phyloP scores from a whole-genome alignment of 2,888 invertebrate species.

The Lymantria monacha region DNA sequence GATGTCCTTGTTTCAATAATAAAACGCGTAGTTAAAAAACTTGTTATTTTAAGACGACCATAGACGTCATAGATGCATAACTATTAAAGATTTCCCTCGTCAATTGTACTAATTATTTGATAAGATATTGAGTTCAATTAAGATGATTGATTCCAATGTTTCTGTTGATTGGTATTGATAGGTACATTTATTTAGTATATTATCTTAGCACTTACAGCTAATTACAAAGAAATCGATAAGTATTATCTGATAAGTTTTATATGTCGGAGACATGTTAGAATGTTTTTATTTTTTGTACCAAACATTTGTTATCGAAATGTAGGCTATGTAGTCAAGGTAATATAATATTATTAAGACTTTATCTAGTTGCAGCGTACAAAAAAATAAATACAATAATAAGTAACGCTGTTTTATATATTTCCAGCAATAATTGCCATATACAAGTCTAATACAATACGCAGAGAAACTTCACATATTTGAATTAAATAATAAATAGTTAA shows the following conservation, averaged over 20 bases:
- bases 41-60: background rate
- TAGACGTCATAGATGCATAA: slow-evolving; percentile 19
- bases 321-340: background rate
- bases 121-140: slow-evolving; percentile 34
- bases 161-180: slow-evolving; percentile 30
- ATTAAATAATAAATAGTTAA: too few relatives aligned
- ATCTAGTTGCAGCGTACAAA: too few relatives aligned
- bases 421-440: too few relatives aligned
- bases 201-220: slow-evolving; percentile 6
- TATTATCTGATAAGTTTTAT: background rate
- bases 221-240: slow-evolving; percentile 1
- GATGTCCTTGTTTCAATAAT: background rate
- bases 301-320: background rate
- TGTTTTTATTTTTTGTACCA: background rate
- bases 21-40: too few relatives aligned
- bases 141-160: slow-evolving; percentile 34
- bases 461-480: too few relatives aligned
- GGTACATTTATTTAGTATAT: slow-evolving; percentile 18
- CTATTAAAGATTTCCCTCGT: slow-evolving; percentile 23
- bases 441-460: too few relatives aligned
- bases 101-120: slow-evolving; percentile 29
- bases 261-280: background rate
- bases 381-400: too few relatives aligned
- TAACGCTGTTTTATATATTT: too few relatives aligned
- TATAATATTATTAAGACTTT: background rate